Evolutionary conservation across 2,888 invertebrate genomes (phyloP), one percentile per base, ranked within the genome.

Genomic region (Odontocolon sp.): DNA sequence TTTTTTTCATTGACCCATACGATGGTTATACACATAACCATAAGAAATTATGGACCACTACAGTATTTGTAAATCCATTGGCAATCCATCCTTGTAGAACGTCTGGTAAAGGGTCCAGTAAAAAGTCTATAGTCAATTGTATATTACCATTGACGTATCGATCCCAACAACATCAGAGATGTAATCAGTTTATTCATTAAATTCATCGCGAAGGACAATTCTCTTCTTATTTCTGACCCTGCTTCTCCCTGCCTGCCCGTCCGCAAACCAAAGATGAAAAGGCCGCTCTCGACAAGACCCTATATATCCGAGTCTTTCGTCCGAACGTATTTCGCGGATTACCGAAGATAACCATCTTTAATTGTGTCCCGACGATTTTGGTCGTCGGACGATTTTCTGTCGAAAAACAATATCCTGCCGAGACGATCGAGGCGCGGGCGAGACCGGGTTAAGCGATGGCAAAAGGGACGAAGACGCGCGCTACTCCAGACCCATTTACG

Each of bases 351-450:
- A 78, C 72, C 50, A 78, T 80, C 79, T 78, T 81, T 83, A 82
- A 85, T 81, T 81, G 80, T 77, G 71, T 80, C 70, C 68, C 77
- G 70, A 45, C 54, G 64, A 63, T 77, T 68, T 74, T 69, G 61
- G 71, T 79, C 70, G 74, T 36, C 70, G 77, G 61, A 31, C 42
- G 66, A 80, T 79, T 78, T 81, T 77, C 61, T 76, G 71, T 69
- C 72, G 80, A 82, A 81, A 80, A 82, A 83, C 82, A 83, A 84
- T 84, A 84, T 84, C 84, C 84, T 81, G 84, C 80, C 81, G 80
- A 67, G 52, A 66, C 31, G 69, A 66, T 54, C 5, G n/a, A 6
- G 63, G 31, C 11, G 59, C 47, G 45, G 45, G 28, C 11, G 64
- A 52, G 18, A 36, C 47, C 42, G 26, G 31, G 54, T 40, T 23